phyloP scores from a whole-genome alignment of 1,140 invertebrate genomes.

The Nasonia longicornis region DNA sequence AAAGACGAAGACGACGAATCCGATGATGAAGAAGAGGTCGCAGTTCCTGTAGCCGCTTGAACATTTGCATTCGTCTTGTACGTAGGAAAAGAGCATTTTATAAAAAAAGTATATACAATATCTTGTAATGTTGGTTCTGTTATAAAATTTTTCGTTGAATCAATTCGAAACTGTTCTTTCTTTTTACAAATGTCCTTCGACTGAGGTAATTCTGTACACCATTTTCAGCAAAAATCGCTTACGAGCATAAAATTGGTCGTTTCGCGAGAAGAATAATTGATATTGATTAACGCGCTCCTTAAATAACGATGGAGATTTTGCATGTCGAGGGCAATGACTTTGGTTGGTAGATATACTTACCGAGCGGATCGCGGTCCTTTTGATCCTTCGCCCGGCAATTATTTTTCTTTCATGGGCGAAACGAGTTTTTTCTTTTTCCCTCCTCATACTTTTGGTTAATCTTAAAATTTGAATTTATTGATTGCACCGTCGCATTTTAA shows the following conservation, averaged over 20 bases:
- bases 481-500: not conserved
- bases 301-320: not conserved
- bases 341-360: not conserved
- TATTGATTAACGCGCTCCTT: too few species aligned
- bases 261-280: not conserved
- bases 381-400: not conserved
- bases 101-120: not conserved
- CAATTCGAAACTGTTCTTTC: not conserved
- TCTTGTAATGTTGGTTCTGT: slow-evolving; percentile 1
- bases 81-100: not conserved
- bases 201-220: not conserved
- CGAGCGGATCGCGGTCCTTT: not conserved
- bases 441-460: not conserved
- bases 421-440: not conserved
- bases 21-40: slow-evolving; percentile 40
- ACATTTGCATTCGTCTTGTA: not conserved
- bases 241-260: too few species aligned
- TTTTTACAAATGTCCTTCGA: not conserved
- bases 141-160: not conserved
- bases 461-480: not conserved
- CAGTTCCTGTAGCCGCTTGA: slow-evolving; percentile 18
- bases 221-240: not conserved
- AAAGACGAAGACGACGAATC: slow-evolving; percentile 37
- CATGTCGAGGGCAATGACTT: not conserved
- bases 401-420: not conserved